phyloP scores from a whole-genome alignment of 1,140 invertebrate genomes.

The Drosophila asahinai region DNA sequence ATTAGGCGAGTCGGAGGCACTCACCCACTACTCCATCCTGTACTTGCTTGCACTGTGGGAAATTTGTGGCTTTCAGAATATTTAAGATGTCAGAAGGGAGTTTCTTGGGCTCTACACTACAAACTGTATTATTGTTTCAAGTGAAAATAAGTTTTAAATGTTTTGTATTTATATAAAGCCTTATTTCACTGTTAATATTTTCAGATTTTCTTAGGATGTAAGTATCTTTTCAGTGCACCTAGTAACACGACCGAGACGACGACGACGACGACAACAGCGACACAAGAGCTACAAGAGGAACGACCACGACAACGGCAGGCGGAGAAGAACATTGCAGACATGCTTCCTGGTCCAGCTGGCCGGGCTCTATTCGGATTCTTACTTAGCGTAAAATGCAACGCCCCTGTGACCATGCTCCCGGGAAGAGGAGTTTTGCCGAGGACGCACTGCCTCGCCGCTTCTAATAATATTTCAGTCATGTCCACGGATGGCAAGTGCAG shows the following conservation, averaged over 20 bases:
- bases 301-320: slow-evolving; percentile 47
- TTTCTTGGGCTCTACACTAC: neutral
- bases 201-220: too few relatives aligned
- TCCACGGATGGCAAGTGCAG: slow-evolving; percentile 62
- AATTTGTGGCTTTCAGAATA: neutral
- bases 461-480: slow-evolving; percentile 81
- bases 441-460: slow-evolving; percentile 72
- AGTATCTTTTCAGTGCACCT: neutral
- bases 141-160: too few relatives aligned
- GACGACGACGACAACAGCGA: slow-evolving; percentile 59
- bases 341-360: slow-evolving; percentile 72
- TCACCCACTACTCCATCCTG: slow-evolving; percentile 41
- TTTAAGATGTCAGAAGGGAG: neutral
- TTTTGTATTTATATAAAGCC: too few relatives aligned
- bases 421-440: slow-evolving; percentile 24
- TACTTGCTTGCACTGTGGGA: slow-evolving; percentile 1
- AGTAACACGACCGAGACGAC: slow-evolving; percentile 54
- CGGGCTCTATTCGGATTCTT: slow-evolving; percentile 71
- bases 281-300: slow-evolving; percentile 47
- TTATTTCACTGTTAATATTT: too few relatives aligned
- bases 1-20: slow-evolving; percentile 60
- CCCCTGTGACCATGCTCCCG: slow-evolving; percentile 55
- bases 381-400: slow-evolving; percentile 75
- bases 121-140: too few relatives aligned
- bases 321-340: slow-evolving; percentile 65